Percentiles rank a stretch among this genome's conserved stretches.
Evolutionary conservation across 2,888 invertebrate species (phyloP).

Genomic region (Ceratothoa steindachneri): DNA sequence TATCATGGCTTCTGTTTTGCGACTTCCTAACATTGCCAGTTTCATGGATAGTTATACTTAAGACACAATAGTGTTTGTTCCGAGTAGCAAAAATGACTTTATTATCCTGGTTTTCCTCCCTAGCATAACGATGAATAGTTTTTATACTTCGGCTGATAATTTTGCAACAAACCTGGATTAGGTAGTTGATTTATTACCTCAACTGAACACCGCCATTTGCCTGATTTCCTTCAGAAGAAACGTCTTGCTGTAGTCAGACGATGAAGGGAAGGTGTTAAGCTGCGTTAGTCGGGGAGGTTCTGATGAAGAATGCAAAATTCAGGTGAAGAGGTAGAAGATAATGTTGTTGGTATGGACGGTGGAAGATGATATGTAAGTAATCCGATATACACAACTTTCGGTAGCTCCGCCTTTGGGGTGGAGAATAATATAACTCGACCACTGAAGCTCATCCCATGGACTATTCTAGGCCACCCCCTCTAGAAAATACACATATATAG

Average conservation of each 20-base stretch:
- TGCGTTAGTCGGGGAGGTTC: slow-evolving; percentile 29
- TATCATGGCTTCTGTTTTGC: no score
- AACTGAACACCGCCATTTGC: not conserved
- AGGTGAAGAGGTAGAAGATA: not conserved
- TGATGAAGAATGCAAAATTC: slow-evolving; percentile 7
- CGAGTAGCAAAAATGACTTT: no score
- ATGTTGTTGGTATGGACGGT: not conserved
- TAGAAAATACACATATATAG: no score
- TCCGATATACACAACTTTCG: no score
- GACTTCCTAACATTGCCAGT: no score
- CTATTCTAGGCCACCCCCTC: no score
- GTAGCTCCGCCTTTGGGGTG: no score
- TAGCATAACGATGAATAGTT: not conserved
- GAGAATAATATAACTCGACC: no score
- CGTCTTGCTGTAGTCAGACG: slow-evolving; percentile 11
- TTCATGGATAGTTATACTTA: no score
- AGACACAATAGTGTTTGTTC: no score
- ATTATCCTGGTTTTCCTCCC: no score
- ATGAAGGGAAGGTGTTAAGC: slow-evolving; percentile 35
- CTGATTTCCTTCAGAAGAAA: not conserved
- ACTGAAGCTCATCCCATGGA: no score
- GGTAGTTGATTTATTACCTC: not conserved
- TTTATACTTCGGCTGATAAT: slow-evolving; percentile 7
- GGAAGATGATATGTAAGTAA: slow-evolving; percentile 15
- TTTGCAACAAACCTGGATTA: not conserved